Base-by-base conservation (phyloP, 2,888 invertebrate genomes). In the Euphydryas editha region DNA sequence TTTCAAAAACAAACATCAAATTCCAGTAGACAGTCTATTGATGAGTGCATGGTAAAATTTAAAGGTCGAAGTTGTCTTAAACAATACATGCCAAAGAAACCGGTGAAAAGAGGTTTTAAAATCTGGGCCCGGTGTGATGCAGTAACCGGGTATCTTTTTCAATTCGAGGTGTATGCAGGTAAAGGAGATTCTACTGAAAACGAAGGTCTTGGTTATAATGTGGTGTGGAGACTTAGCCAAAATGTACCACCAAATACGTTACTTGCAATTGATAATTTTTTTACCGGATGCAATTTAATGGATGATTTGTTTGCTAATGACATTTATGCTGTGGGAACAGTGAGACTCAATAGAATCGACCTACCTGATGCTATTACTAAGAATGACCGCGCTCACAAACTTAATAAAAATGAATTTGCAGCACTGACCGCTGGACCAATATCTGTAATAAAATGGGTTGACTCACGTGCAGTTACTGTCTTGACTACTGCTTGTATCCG, bases 211-310 rank as follows among this genome's bases (percentile, higher is more conserved):
- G 73, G 72, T 4, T 75, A 69, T 62, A 76, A 73, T 62, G 73
- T 71, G 44, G 64, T 72, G 11, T 64, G 57, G 55, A 60, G 63
- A 60, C 49, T 69, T n/a, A 44, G 63, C 36, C 49, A 30, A 15
- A 69, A 54, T 51, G 44, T 78, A 20, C 76, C 75, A 18, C 20
- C 11, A 67, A 72, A 78, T 44, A 76, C 76, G 0, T 60, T 77
- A 62, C 42, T 78, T n/a, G 77, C 77, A 4, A 80, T 80, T 65
- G 79, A 81, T 46, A 79, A 78, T 59, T 79, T 79, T 63, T 79
- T 79, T 59, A 77, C 77, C 1, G 69, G 76, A 15, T 73, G 70
- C 24, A 65, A 73, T 30, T 59, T 79, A 42, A 67, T 76, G 68
- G 74, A 76, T 30, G 72, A 59, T 59, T 62, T 78, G 56, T 67